Evolutionary conservation across 2,113 vertebrate genomes (phyloP).

Genomic region (Garra rufa): DNA sequence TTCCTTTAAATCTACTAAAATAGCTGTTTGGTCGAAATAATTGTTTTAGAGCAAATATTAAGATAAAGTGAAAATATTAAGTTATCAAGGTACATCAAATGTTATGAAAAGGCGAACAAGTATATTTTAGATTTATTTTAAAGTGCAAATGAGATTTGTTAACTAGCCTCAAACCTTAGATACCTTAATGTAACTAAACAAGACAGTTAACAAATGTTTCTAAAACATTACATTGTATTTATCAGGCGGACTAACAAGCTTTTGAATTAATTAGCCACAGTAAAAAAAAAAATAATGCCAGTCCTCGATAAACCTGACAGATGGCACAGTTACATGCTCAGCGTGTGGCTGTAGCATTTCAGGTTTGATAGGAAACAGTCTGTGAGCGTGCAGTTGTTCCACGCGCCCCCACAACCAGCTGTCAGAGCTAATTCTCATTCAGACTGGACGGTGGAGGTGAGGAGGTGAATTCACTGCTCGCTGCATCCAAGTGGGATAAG

Average conservation of each 20-base stretch:
- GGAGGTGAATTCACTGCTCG: constrained; percentile 14
- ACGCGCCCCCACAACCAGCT: constrained; percentile 34
- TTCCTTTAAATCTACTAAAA: not conserved
- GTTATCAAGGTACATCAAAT: not conserved
- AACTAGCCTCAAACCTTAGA: not conserved
- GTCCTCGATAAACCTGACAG: constrained; percentile 13
- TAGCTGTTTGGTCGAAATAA: not conserved
- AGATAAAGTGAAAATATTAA: not conserved
- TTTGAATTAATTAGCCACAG: constrained; percentile 34
- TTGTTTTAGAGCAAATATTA: not conserved
- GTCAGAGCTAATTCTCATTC: constrained; percentile 38
- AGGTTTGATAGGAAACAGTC: constrained; percentile 32
- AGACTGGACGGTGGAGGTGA: constrained; percentile 26
- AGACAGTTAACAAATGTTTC: constrained; percentile 4
- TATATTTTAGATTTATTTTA: not conserved
- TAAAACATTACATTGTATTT: not conserved
- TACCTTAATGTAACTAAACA: not conserved
- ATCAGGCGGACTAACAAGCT: constrained; percentile 20
- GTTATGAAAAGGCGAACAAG: not conserved
- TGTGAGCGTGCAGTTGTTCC: constrained; percentile 38
- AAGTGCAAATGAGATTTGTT: not conserved
- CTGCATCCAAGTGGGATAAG: constrained; percentile 31
- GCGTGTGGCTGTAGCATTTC: constrained; percentile 35
- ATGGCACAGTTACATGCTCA: constrained; percentile 40
- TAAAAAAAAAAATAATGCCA: not conserved